A percentile compares a stretch with the other conserved stretches of the same genome.
phyloP scores from a whole-genome alignment of 2,888 invertebrate genomes.

The Octodonta nipae region DNA sequence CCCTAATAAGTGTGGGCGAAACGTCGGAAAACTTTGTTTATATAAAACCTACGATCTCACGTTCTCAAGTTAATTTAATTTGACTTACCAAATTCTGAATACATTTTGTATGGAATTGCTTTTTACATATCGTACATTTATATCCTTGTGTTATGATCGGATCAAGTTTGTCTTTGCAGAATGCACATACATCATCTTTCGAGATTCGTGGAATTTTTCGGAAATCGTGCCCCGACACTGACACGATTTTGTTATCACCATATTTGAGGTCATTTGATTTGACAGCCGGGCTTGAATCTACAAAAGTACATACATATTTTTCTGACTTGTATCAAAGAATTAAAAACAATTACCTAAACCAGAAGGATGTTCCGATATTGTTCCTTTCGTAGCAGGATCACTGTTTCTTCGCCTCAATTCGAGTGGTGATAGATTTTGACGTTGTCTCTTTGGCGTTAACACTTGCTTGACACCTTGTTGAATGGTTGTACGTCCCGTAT shows the following conservation, averaged over 20 bases:
- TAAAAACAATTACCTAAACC: conserved; percentile 10
- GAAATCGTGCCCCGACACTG: conserved; percentile 62
- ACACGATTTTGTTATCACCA: conserved; percentile 43
- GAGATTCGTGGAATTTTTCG: conserved; percentile 63
- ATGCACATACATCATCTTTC: conserved; percentile 65
- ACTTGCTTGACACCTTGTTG: conserved; percentile 8
- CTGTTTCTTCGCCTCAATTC: conserved; percentile 57
- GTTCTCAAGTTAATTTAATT: no score
- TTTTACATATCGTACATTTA: conserved; percentile 71
- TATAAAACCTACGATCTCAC: no score
- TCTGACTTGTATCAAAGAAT: no score
- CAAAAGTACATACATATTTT: conserved; percentile 7
- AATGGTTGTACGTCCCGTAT: neutral
- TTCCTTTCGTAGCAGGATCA: conserved; percentile 51
- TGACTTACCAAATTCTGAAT: conserved; percentile 55
- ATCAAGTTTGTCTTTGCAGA: conserved; percentile 69
- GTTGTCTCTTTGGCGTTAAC: conserved; percentile 31
- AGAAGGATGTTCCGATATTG: conserved; percentile 26
- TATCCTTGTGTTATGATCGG: conserved; percentile 68
- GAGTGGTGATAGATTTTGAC: conserved; percentile 26
- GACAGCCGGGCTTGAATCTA: conserved; percentile 37
- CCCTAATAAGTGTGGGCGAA: no score
- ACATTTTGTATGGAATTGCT: conserved; percentile 78
- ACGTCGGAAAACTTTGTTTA: no score
- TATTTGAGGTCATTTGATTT: conserved; percentile 46